Evolutionary conservation across 2,113 vertebrate species (phyloP), one percentile per base, ranked within the genome.

Genomic region (Ailuropoda melanoleuca): DNA sequence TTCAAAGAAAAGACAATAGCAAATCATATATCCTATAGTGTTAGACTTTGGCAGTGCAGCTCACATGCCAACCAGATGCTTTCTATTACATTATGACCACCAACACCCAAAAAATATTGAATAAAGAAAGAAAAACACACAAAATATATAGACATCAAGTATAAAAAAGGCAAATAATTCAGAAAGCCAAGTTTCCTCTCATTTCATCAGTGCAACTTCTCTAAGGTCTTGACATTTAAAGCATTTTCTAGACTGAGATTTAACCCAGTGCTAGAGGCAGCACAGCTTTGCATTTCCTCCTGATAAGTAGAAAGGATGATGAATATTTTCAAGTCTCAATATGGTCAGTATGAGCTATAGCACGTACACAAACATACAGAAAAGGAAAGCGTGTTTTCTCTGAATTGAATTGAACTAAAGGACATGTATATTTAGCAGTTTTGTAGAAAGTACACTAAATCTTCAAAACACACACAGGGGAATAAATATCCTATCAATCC

Each of bases 181-280:
- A 94, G 77, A 97, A 91, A 96, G 90, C 96, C 64, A 96, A 66
- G 29, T 93, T 97, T 94, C 46, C 14, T 92, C 96, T 97, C 29
- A 95, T 98, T 98, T 98, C 93, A 96, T 97, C 97, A 93, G 19
- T 93, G 97, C 93, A 98, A 86, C 58, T 96, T 97, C 81, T 97
- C 96, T 86, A 56, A 88, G 17, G 74, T 95, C 46, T 96, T 93
- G 72, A 94, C 87, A 97, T 94, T 94, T 97, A 90, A 96, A 98
- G 93, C 34, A 91, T 17, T 97, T 97, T 98, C 70, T 88, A 85
- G 89, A 97, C 89, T 64, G 31, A 88, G 60, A 80, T 98, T 98
- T 97, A 94, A 97, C 88, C 94, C 82, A 98, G 87, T 62, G 74
- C 88, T 96, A 92, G 98, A 95, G 34, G 74, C 56, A 92, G 50